Base-by-base conservation (phyloP, 1,140 invertebrate species). In the Magallana gigas region DNA sequence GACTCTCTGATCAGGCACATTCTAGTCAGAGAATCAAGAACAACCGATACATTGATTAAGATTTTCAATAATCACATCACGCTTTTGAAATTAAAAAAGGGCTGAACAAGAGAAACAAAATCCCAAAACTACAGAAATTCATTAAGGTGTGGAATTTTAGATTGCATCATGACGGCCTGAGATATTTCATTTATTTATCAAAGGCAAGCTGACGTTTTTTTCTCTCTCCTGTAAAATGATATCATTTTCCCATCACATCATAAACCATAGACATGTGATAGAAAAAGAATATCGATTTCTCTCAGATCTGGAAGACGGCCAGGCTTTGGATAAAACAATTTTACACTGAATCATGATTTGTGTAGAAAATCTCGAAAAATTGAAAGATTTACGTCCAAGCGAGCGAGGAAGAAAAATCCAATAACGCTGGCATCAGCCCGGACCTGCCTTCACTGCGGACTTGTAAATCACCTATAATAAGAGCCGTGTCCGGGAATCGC, bases 271-370 rank as follows among this genome's bases (percentile, higher is more conserved):
- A 11, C 23, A 18, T 29, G 68, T 76, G 68, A 76, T 76, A 76
- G 68, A 11, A 23, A 29, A 76, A 29, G 68, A 29, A 76, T 76
- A 76, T 76, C 68, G 68, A 76, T 76, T 29, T 76, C 68, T 36
- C 6, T 76, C 12, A 29, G 68, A 18, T 12, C 68, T 76, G 68
- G 68, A 76, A 76, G 18, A 76, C 8, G 11, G 68, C 68, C 68
- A 76, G 23, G 68, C 60, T 62, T 12, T 12, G 60, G n/a, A 12
- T 16, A 76, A 76, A 76, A 76, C 68, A 76, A 76, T 76, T 76
- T 76, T 76, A 76, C 68, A 76, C 68, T 76, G 68, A 76, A 76
- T 76, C 68, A 76, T 76, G 68, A 76, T 76, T 76, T 76, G 68
- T 76, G 68, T 36, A 76, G 68, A 76, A 76, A 76, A 76, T 76